A percentile compares a stretch with the other conserved stretches of the same genome.
Conservation (phyloP, 1,140 invertebrate genomes). For the Drosophila sproati region DNA sequence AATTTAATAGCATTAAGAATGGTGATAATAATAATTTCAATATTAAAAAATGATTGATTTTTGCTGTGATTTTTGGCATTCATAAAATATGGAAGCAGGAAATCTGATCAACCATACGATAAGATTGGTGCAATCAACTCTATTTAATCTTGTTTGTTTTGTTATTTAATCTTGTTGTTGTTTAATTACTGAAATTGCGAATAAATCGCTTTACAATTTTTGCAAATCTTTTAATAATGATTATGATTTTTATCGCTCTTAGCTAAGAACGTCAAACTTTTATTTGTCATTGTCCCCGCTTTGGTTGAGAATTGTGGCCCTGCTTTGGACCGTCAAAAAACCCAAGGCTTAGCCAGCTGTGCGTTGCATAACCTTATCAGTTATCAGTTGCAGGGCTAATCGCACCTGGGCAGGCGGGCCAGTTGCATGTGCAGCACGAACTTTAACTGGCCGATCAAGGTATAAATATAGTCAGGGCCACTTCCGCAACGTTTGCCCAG, state of each 20-base stretch:
- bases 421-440: constrained; percentile 11
- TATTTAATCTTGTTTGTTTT: too few relatives aligned
- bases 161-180: too few relatives aligned
- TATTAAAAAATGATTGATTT: too few relatives aligned
- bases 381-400: constrained; percentile 35
- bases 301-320: constrained; percentile 54
- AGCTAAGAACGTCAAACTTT: constrained; percentile 8
- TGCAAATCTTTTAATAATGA: constrained; percentile 1
- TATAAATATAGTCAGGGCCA: constrained; percentile 8
- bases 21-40: too few relatives aligned
- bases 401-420: neutral
- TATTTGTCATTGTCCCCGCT: constrained; percentile 36
- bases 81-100: neutral
- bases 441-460: constrained; percentile 4
- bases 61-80: too few relatives aligned
- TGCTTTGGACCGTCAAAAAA: constrained; percentile 25
- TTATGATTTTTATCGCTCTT: constrained; percentile 22
- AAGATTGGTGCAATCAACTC: too few relatives aligned
- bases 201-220: neutral
- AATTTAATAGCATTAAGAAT: too few relatives aligned
- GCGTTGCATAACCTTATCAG: constrained; percentile 35
- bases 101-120: neutral
- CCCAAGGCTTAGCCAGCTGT: constrained; percentile 41
- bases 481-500: constrained; percentile 28
- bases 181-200: too few relatives aligned